These are phyloP conservation scores for Hycleus cichorii DNA, from an alignment of 1,140 invertebrate species.

Conservation along the genomic window DNA sequence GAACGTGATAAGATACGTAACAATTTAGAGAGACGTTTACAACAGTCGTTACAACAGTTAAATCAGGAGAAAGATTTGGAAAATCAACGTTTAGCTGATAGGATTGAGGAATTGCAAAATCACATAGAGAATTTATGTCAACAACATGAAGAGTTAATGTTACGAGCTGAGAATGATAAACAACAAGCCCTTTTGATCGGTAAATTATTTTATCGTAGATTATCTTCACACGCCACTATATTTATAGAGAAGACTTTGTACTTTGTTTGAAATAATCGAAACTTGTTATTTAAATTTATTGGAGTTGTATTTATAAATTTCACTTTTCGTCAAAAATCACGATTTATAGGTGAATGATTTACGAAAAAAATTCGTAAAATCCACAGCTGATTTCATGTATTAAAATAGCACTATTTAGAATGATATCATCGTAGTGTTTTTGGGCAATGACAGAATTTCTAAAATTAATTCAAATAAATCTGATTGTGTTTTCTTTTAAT, in stretches of 20 bases:
- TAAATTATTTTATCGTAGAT: slow-evolving; percentile 30
- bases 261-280: too few species aligned
- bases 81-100: slow-evolving; percentile 60
- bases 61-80: slow-evolving; percentile 68
- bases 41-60: slow-evolving; percentile 61
- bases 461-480: slow-evolving; percentile 21
- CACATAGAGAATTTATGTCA: slow-evolving; percentile 70
- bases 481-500: too few species aligned
- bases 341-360: too few species aligned
- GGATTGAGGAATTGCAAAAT: slow-evolving; percentile 63
- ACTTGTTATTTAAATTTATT: too few species aligned
- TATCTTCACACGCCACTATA: too few species aligned
- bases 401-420: slow-evolving; percentile 27
- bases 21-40: slow-evolving; percentile 65
- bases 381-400: slow-evolving; percentile 29
- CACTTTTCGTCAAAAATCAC: too few species aligned
- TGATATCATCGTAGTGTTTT: slow-evolving; percentile 32
- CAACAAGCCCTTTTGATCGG: slow-evolving; percentile 78
- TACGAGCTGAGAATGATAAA: slow-evolving; percentile 80
- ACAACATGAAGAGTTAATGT: slow-evolving; percentile 75
- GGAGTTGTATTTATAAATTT: too few species aligned
- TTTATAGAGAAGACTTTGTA: too few species aligned
- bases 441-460: slow-evolving; percentile 30
- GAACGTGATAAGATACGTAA: slow-evolving; percentile 68
- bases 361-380: background rate